phyloP scores from a whole-genome alignment of 2,797 vertebrate genomes.

The Pitangus sulphuratus region DNA sequence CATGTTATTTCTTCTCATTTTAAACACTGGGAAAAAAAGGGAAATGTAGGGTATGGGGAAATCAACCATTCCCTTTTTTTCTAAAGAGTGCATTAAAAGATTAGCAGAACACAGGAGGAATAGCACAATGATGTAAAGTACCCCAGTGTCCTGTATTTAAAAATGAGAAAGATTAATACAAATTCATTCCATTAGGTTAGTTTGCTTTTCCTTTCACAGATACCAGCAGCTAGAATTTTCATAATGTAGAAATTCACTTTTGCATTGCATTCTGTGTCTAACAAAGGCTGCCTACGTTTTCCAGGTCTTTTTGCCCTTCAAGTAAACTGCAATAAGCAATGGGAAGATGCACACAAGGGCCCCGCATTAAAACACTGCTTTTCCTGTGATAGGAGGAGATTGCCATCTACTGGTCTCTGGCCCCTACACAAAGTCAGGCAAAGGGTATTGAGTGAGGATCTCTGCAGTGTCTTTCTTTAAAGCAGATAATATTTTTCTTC shows the following conservation, averaged over 20 bases:
- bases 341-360: neutral
- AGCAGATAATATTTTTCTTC: neutral
- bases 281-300: conserved; percentile 77
- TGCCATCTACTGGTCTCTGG: conserved; percentile 73
- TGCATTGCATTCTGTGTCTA: conserved; percentile 66
- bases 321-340: conserved; percentile 69
- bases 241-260: conserved; percentile 61
- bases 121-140: conserved; percentile 36
- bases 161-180: conserved; percentile 27
- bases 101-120: conserved; percentile 23
- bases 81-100: conserved; percentile 63
- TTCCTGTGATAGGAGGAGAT: conserved; percentile 50
- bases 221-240: conserved; percentile 53
- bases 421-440: neutral
- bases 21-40: neutral
- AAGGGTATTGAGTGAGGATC: neutral
- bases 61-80: conserved; percentile 64
- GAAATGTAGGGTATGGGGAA: neutral
- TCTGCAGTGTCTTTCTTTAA: neutral
- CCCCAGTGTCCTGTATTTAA: conserved; percentile 25
- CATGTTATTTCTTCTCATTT: conserved; percentile 46
- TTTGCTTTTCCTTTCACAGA: neutral
- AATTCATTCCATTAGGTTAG: conserved; percentile 18
- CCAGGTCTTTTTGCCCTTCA: conserved; percentile 69
- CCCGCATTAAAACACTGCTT: neutral